Percentiles rank a stretch among this genome's conserved stretches.
These are phyloP conservation scores for Congeria kusceri DNA, from an alignment of 2,888 invertebrate species.

Conservation along the genomic window DNA sequence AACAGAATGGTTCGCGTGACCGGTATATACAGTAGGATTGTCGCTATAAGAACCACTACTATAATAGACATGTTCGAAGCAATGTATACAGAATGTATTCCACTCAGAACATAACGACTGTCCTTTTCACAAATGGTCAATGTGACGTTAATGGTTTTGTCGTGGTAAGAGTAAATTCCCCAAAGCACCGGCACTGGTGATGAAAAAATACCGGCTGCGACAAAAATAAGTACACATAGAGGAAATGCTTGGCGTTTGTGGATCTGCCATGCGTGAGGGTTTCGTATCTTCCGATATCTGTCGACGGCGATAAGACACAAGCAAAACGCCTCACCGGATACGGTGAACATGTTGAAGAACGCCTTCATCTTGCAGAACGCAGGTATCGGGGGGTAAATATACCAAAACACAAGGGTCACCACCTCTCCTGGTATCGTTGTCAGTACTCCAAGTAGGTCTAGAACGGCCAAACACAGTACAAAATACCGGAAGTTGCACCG, in stretches of 20 bases:
- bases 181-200: slow-evolving; percentile 33
- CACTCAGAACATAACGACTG: slow-evolving; percentile 8
- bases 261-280: too few relatives aligned
- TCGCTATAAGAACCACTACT: background rate
- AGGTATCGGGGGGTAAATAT: too few relatives aligned
- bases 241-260: too few relatives aligned
- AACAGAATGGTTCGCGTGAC: background rate
- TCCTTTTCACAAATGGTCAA: slow-evolving; percentile 44
- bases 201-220: too few relatives aligned
- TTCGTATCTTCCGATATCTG: too few relatives aligned
- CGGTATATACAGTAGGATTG: slow-evolving; percentile 19
- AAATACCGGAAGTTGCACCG: too few relatives aligned
- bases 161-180: slow-evolving; percentile 24
- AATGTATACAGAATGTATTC: background rate
- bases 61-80: background rate
- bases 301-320: slow-evolving; percentile 69
- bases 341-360: slow-evolving; percentile 46
- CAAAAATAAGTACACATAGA: too few relatives aligned
- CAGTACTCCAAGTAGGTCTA: too few relatives aligned
- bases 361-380: slow-evolving; percentile 25
- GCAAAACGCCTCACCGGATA: slow-evolving; percentile 59
- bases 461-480: too few relatives aligned
- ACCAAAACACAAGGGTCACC: too few relatives aligned
- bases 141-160: slow-evolving; percentile 5
- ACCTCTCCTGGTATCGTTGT: too few relatives aligned